Evolutionary conservation across 2,888 invertebrate species (phyloP).

Genomic region (Phalangium opilio): DNA sequence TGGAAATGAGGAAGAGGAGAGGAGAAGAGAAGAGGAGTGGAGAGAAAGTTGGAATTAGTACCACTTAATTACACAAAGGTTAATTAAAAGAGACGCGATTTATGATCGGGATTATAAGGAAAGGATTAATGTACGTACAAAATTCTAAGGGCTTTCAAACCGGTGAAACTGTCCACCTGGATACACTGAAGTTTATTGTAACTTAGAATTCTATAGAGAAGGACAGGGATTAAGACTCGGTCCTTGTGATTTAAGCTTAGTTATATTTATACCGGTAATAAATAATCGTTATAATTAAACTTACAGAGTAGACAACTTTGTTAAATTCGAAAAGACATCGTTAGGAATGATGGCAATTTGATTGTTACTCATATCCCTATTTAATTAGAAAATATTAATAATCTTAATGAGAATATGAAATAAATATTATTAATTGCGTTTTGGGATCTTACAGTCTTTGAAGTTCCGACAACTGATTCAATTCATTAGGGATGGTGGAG

Average conservation of each 20-base stretch:
- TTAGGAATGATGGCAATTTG: slow-evolving; percentile 76
- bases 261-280: neutral
- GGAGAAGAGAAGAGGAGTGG: neutral
- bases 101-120: neutral
- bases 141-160: slow-evolving; percentile 69
- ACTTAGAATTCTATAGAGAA: slow-evolving; percentile 60
- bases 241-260: neutral
- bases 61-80: too few species aligned
- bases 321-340: slow-evolving; percentile 74
- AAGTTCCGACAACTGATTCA: slow-evolving; percentile 70
- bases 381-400: neutral
- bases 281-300: slow-evolving; percentile 33
- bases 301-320: slow-evolving; percentile 79
- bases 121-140: slow-evolving; percentile 46
- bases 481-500: slow-evolving; percentile 59
- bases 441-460: slow-evolving; percentile 57
- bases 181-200: slow-evolving; percentile 93
- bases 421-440: slow-evolving; percentile 44
- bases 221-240: too few species aligned
- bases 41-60: too few species aligned
- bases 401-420: neutral
- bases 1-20: neutral
- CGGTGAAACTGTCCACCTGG: slow-evolving; percentile 70
- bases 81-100: too few species aligned
- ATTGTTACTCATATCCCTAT: slow-evolving; percentile 90